A percentile compares a stretch with the other conserved stretches of the same genome.
Conservation (phyloP, 1,140 invertebrate genomes). For the Araneus ventricosus region DNA sequence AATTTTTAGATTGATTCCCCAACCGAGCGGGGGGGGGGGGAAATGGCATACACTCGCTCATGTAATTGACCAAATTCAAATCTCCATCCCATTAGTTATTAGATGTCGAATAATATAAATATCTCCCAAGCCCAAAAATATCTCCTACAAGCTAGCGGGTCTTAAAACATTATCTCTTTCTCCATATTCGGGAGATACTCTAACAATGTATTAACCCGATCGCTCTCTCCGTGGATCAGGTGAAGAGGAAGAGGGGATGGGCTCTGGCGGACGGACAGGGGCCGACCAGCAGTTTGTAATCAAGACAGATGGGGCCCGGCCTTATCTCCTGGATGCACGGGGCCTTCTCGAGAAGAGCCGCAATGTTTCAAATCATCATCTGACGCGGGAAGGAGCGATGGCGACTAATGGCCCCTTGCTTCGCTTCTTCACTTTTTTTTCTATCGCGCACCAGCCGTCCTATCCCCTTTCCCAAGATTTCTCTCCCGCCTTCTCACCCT, state of each 20-base stretch:
- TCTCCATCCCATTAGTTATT: neutral
- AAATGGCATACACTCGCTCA: too few species aligned
- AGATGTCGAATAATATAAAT: neutral
- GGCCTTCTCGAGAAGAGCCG: constrained; percentile 61
- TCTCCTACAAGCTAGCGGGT: neutral
- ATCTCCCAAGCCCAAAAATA: neutral
- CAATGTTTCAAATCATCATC: constrained; percentile 76
- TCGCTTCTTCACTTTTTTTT: constrained; percentile 53
- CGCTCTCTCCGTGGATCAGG: constrained; percentile 50
- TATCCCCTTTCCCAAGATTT: neutral
- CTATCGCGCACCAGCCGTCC: neutral
- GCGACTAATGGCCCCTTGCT: constrained; percentile 65
- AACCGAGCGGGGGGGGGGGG: too few species aligned
- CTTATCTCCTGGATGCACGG: constrained; percentile 75
- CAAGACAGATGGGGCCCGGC: constrained; percentile 74
- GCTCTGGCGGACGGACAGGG: neutral
- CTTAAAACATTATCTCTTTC: constrained; percentile 36
- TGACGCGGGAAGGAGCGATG: constrained; percentile 67
- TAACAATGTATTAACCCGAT: constrained; percentile 73
- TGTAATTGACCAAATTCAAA: neutral
- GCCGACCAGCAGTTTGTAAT: constrained; percentile 72
- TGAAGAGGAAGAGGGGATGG: neutral
- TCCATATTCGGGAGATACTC: constrained; percentile 41
- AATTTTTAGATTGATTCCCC: too few species aligned
- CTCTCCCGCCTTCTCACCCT: constrained; percentile 14